These are phyloP conservation scores for Lepus townsendii DNA, from an alignment of 2,797 vertebrate species.

Conservation along the genomic window DNA sequence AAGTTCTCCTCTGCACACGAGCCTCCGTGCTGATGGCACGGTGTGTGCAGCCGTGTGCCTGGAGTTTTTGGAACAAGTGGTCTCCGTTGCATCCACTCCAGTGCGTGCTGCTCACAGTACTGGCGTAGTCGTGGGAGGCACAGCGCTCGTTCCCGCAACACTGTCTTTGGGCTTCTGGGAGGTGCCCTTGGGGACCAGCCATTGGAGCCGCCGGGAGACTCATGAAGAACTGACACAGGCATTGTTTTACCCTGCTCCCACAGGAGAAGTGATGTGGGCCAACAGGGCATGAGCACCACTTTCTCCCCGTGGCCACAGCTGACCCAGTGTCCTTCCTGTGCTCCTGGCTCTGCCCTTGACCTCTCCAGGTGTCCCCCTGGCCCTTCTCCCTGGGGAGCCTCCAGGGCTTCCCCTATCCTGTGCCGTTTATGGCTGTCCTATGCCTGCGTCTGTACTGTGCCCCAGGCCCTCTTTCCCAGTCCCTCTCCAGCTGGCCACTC, in stretches of 20 bases:
- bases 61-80: not conserved
- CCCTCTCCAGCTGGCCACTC: not conserved
- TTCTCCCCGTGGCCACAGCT: not conserved
- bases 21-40: too few relatives aligned
- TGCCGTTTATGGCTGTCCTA: rapidly evolving
- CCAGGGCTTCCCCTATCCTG: not conserved
- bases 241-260: not conserved
- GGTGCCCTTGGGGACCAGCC: not conserved
- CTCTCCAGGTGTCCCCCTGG: not conserved
- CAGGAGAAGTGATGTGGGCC: not conserved
- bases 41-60: rapidly evolving
- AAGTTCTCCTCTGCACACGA: too few relatives aligned
- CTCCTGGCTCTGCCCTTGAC: not conserved
- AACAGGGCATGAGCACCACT: rapidly evolving
- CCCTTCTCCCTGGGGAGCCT: not conserved
- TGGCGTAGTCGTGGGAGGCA: rapidly evolving
- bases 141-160: not conserved
- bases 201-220: not conserved
- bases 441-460: not conserved
- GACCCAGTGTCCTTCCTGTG: not conserved
- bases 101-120: rapidly evolving
- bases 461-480: too few relatives aligned
- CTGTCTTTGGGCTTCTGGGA: not conserved
- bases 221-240: not conserved
- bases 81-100: rapidly evolving